Conservation (phyloP, 2,888 invertebrate species). For the Chouioia cunea region DNA sequence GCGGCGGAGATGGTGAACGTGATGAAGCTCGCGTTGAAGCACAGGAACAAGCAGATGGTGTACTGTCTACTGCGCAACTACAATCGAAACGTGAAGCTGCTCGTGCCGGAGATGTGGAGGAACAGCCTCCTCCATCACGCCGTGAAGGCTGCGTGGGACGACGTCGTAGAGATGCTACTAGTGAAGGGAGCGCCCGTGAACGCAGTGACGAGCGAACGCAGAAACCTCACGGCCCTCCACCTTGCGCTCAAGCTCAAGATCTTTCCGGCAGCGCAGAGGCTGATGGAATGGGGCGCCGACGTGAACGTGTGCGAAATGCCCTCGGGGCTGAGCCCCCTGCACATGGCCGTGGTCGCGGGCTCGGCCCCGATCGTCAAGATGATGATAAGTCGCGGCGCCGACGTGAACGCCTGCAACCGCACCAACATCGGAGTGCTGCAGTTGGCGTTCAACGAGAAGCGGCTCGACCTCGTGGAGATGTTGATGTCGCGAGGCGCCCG, state of each 20-base stretch:
- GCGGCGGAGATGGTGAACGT: not conserved
- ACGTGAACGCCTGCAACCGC: not conserved
- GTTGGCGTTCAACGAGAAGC: not conserved
- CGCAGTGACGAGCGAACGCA: not conserved
- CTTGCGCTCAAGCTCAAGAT: not conserved
- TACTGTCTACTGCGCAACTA: not conserved
- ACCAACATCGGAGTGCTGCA: constrained; percentile 5
- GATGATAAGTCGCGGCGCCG: not conserved
- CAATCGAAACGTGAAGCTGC: not conserved
- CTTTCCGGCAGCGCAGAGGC: too few relatives aligned
- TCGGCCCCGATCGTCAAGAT: not conserved
- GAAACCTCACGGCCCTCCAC: constrained; percentile 1
- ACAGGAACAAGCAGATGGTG: not conserved
- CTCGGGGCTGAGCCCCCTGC: too few relatives aligned
- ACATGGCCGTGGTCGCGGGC: too few relatives aligned
- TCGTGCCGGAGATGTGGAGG: not conserved
- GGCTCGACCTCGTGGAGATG: not conserved
- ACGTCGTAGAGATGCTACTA: not conserved
- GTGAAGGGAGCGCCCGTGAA: not conserved
- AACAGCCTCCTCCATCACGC: constrained; percentile 4
- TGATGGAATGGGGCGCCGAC: too few relatives aligned
- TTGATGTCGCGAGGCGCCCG: not conserved
- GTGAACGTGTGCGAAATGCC: too few relatives aligned
- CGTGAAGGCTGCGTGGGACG: constrained; percentile 4
- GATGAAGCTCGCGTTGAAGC: constrained; percentile 7